These are phyloP conservation scores for Loris lydekkerianus DNA, from an alignment of 2,797 vertebrate species.

Conservation along the genomic window DNA sequence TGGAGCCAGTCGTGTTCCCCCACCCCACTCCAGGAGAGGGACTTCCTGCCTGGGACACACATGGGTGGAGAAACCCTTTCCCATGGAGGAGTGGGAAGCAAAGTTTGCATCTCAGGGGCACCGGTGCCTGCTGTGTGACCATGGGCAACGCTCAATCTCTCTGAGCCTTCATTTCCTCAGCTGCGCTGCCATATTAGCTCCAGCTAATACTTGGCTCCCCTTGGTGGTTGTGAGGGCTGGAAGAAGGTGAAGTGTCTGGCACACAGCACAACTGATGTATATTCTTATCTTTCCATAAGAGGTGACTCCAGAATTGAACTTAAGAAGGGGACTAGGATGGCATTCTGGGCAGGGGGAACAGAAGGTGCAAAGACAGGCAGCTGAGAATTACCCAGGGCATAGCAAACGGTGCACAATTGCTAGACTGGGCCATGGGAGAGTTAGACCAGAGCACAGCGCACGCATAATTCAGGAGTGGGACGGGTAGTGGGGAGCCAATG, in stretches of 20 bases:
- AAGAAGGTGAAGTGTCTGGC: background rate
- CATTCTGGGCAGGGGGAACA: background rate
- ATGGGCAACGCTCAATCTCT: background rate
- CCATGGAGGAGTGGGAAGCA: background rate
- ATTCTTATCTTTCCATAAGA: background rate
- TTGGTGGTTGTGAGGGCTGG: background rate
- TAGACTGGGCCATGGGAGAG: background rate
- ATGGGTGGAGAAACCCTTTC: background rate
- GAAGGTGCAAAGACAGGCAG: background rate
- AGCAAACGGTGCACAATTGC: background rate
- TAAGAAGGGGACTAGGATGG: background rate
- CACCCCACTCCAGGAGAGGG: background rate
- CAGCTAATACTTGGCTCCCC: background rate
- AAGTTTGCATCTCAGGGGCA: background rate
- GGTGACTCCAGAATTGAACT: background rate
- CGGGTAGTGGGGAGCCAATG: accelerated
- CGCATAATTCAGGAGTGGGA: background rate
- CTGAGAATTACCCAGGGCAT: background rate
- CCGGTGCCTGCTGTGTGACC: background rate
- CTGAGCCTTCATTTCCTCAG: background rate
- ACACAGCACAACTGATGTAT: background rate
- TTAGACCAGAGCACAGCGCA: accelerated
- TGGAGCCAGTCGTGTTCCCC: background rate
- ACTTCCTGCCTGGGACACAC: background rate
- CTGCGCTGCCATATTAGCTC: background rate